Percentiles rank a stretch among this genome's conserved stretches.
Evolutionary conservation across 2,797 vertebrate species (phyloP).

Genomic region (Crocidura indochinensis): DNA sequence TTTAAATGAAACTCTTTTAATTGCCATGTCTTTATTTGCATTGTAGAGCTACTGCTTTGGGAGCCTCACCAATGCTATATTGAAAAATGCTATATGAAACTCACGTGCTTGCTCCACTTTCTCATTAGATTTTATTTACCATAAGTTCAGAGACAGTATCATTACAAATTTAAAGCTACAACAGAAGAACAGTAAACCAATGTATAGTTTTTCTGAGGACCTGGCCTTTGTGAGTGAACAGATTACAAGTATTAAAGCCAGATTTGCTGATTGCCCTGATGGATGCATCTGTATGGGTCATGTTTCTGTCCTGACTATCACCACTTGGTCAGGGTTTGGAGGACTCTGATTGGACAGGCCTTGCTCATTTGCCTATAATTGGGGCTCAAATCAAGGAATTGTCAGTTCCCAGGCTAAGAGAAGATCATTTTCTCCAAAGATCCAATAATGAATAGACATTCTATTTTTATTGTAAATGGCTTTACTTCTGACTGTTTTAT

Average conservation of each 20-base stretch:
- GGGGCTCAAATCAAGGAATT: background rate
- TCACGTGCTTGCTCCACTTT: background rate
- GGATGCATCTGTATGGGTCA: background rate
- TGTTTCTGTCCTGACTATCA: background rate
- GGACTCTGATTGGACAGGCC: background rate
- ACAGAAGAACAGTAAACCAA: background rate
- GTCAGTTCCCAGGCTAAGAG: background rate
- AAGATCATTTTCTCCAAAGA: background rate
- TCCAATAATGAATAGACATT: background rate
- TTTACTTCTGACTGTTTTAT: background rate
- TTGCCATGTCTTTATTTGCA: background rate
- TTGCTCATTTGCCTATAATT: background rate
- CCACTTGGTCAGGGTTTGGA: background rate
- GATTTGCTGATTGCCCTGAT: background rate
- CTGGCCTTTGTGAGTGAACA: background rate
- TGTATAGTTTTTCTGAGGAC: background rate
- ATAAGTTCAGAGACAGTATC: conserved; percentile 15
- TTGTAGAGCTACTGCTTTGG: background rate
- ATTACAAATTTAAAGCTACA: conserved; percentile 39
- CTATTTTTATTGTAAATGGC: background rate
- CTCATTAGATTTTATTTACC: background rate
- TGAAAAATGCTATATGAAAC: no score
- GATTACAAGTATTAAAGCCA: background rate
- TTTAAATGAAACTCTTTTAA: conserved; percentile 1
- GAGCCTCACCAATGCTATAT: background rate